Conservation (phyloP, 2,888 invertebrate species). For the Platycnemis pennipes region DNA sequence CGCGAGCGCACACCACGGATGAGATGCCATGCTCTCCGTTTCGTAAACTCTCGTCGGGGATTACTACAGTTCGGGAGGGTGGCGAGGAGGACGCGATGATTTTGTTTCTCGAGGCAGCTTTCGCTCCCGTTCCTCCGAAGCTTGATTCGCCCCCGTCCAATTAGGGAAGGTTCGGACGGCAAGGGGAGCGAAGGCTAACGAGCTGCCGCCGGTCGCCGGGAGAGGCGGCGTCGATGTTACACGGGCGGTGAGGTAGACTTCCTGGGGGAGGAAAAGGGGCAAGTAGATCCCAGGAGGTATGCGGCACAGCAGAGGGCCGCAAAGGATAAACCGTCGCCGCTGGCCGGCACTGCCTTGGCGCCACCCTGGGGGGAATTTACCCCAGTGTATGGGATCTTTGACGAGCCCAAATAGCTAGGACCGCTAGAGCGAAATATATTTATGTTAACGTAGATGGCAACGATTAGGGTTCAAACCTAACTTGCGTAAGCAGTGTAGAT, state of each 20-base stretch:
- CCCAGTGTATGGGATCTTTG: no score
- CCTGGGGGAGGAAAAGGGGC: background rate
- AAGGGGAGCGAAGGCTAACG: background rate
- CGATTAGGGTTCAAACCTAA: no score
- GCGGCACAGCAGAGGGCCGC: background rate
- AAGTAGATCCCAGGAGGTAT: background rate
- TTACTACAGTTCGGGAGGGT: no score
- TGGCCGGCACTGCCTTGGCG: background rate
- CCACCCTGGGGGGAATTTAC: no score
- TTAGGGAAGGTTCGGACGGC: background rate
- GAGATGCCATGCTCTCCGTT: no score
- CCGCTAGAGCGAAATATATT: no score
- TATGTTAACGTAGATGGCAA: no score
- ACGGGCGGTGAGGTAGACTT: background rate
- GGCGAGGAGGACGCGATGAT: no score
- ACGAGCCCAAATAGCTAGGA: no score
- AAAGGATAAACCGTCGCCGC: background rate
- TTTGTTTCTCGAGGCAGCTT: background rate
- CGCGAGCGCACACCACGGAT: no score
- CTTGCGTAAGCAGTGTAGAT: no score
- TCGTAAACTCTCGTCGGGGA: no score
- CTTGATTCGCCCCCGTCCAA: slow-evolving; percentile 31
- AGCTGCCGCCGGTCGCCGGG: background rate
- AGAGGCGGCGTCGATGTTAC: background rate
- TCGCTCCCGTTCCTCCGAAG: background rate